Percentiles rank a stretch among this genome's conserved stretches.
These are phyloP conservation scores for Tricholauxania praeusta DNA, from an alignment of 2,888 invertebrate genomes.

Conservation along the genomic window DNA sequence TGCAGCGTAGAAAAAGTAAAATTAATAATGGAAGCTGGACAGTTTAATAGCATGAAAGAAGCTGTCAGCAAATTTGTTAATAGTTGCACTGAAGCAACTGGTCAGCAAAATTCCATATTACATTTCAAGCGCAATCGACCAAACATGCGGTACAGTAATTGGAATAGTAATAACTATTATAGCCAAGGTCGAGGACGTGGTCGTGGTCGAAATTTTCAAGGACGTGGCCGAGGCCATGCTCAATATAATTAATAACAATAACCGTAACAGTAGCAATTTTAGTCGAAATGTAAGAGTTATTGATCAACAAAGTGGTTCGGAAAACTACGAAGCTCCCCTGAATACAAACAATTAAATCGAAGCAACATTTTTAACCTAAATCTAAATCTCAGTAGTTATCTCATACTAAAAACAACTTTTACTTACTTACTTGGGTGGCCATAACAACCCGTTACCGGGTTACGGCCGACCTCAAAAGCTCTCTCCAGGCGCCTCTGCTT, in stretches of 20 bases:
- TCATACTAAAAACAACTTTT: conserved; percentile 13
- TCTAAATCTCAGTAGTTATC: conserved; percentile 21
- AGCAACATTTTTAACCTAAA: conserved; percentile 3
- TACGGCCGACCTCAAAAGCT: no score
- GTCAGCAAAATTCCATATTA: conserved; percentile 14
- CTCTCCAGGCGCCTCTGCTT: no score
- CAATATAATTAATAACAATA: background rate
- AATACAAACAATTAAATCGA: conserved; percentile 15
- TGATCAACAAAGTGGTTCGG: conserved; percentile 22
- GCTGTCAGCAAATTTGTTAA: conserved; percentile 36
- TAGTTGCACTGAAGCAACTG: conserved; percentile 17
- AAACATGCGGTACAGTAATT: background rate
- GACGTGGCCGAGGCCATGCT: background rate
- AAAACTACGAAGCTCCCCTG: conserved; percentile 28
- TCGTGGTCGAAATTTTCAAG: no score
- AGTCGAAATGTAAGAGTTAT: conserved; percentile 17
- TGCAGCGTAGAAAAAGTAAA: conserved; percentile 31
- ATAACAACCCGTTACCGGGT: no score
- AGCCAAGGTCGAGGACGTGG: conserved; percentile 4
- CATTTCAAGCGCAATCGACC: conserved; percentile 2
- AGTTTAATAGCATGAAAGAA: conserved; percentile 38
- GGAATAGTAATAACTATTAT: background rate
- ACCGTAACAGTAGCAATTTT: background rate
- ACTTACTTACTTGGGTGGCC: no score
- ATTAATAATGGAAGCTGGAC: conserved; percentile 40